Evolutionary conservation across 2,888 invertebrate genomes (phyloP).

Genomic region (Mellilla xanthometata): DNA sequence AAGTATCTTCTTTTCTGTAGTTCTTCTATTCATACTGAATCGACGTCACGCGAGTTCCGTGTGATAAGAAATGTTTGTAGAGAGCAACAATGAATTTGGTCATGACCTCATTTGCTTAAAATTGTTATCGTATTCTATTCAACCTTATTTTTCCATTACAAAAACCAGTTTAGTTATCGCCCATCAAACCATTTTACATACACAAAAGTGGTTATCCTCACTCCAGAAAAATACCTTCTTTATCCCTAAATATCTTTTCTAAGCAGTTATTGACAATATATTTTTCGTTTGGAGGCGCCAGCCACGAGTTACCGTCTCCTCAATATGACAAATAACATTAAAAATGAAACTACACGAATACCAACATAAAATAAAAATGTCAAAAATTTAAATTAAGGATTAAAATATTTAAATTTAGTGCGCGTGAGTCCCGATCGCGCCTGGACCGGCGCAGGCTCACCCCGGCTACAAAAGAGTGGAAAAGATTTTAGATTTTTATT

Average conservation of each 20-base stretch:
- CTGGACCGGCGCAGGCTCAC: constrained; percentile 31
- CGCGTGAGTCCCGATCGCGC: constrained; percentile 69
- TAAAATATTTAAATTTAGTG: constrained; percentile 83
- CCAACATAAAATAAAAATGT: constrained; percentile 83
- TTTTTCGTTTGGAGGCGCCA: constrained; percentile 65
- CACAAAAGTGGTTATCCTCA: constrained; percentile 19
- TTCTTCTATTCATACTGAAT: too few species aligned
- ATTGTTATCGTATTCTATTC: not conserved
- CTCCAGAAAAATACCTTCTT: constrained; percentile 25
- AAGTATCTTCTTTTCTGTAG: too few species aligned
- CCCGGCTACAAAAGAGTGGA: constrained; percentile 40
- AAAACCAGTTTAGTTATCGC: constrained; percentile 10
- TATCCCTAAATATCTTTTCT: constrained; percentile 30
- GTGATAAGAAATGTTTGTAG: too few species aligned
- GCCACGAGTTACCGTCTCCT: constrained; percentile 64
- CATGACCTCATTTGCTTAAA: constrained; percentile 6
- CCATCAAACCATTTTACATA: constrained; percentile 12
- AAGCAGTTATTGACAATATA: constrained; percentile 46
- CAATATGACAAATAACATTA: constrained; percentile 82
- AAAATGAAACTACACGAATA: constrained; percentile 81
- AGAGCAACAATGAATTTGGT: too few species aligned
- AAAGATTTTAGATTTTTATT: too few species aligned
- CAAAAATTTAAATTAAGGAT: constrained; percentile 83
- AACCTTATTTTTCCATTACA: not conserved
- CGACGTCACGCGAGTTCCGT: too few species aligned